These are phyloP conservation scores for Casuarius casuarius DNA, from an alignment of 2,113 vertebrate genomes.

Conservation along the genomic window DNA sequence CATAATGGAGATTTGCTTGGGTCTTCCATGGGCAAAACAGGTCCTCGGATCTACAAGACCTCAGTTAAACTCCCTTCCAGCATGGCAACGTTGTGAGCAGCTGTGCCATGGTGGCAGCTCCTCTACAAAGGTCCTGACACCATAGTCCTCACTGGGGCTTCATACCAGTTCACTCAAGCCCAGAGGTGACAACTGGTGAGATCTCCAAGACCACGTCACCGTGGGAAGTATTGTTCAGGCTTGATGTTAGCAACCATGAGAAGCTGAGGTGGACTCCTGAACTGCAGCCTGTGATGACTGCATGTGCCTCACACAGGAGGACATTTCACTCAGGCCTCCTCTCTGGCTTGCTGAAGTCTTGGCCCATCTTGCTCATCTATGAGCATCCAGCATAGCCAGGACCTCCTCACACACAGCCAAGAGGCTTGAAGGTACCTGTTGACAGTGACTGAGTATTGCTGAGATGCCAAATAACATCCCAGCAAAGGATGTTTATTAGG, in stretches of 20 bases:
- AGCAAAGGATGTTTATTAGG: not conserved
- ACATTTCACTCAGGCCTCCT: not conserved
- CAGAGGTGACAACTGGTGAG: not conserved
- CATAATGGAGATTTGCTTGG: fast-evolving
- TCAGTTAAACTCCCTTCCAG: not conserved
- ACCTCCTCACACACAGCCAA: not conserved
- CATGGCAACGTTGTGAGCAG: not conserved
- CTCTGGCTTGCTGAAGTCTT: not conserved
- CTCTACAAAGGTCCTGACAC: not conserved
- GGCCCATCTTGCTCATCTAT: not conserved
- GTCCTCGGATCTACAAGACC: not conserved
- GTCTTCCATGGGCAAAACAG: not conserved
- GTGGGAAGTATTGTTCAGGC: no score
- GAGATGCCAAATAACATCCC: not conserved
- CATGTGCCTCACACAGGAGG: not conserved
- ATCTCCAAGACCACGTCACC: not conserved
- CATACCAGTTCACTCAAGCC: not conserved
- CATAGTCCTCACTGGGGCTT: no score
- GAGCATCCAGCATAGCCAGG: fast-evolving
- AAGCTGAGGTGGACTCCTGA: not conserved
- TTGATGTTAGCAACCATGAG: not conserved
- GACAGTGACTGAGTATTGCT: not conserved
- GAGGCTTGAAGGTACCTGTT: not conserved
- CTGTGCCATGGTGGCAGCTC: not conserved
- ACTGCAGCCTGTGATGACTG: not conserved